phyloP scores from a whole-genome alignment of 2,113 vertebrate genomes.

The Barnardius zonarius region DNA sequence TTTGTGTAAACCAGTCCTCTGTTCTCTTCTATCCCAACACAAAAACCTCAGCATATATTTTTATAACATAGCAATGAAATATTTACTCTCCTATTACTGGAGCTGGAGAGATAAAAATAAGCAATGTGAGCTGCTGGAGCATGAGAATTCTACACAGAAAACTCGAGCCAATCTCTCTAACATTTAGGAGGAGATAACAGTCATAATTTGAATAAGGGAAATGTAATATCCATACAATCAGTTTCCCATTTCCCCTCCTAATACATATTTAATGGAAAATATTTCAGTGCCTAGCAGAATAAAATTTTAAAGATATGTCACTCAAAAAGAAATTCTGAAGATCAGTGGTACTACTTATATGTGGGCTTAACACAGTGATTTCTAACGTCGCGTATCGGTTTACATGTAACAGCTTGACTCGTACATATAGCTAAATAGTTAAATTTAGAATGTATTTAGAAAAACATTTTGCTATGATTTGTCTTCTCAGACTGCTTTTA shows the following conservation, averaged over 20 bases:
- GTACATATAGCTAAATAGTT: not conserved
- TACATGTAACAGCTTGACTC: not conserved
- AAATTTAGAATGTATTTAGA: not conserved
- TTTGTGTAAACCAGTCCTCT: not conserved
- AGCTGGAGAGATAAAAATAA: not conserved
- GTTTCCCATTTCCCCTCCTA: accelerated
- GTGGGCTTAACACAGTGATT: not conserved
- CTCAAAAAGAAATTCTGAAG: not conserved
- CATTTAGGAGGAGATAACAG: not conserved
- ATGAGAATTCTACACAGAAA: not conserved
- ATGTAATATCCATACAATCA: not conserved
- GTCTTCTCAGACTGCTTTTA: not conserved
- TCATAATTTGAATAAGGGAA: not conserved
- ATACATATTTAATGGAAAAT: not conserved
- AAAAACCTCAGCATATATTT: not conserved
- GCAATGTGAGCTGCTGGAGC: not conserved
- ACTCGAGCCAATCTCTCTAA: not conserved
- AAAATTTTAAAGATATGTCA: not conserved
- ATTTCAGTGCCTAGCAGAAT: not conserved
- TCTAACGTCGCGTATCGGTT: not conserved
- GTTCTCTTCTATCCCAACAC: not conserved
- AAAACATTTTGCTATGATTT: not conserved
- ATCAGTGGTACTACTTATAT: not conserved
- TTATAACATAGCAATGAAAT: conserved; percentile 5
- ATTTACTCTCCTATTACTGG: not conserved